A percentile compares a stretch with the other conserved stretches of the same genome.
Conservation (phyloP, 2,797 vertebrate genomes). For the Masticophis lateralis region DNA sequence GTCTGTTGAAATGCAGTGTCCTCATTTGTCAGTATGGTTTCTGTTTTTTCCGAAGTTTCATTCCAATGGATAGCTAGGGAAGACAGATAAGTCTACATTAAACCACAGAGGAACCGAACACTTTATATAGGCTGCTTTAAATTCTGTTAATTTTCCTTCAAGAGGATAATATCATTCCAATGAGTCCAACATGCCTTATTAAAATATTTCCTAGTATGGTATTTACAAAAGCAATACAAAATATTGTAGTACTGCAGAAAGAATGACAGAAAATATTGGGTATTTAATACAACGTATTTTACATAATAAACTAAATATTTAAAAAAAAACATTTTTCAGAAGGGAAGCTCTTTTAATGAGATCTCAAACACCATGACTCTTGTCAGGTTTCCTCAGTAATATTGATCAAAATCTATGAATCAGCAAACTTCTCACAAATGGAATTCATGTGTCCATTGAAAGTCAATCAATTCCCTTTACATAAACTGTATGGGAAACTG, state of each 20-base stretch:
- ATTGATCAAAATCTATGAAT: conserved; percentile 1
- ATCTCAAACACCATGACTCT: background rate
- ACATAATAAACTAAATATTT: conserved; percentile 16
- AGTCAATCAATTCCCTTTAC: conserved; percentile 46
- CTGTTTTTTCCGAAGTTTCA: conserved; percentile 68
- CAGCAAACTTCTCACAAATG: conserved; percentile 4
- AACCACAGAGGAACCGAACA: conserved; percentile 30
- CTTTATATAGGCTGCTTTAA: conserved; percentile 32
- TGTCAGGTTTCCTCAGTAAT: background rate
- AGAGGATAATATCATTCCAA: conserved; percentile 39
- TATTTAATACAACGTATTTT: conserved; percentile 23
- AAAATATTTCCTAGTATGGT: conserved; percentile 27
- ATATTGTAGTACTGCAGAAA: background rate
- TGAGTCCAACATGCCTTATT: background rate
- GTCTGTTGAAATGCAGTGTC: conserved; percentile 67
- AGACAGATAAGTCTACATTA: conserved; percentile 57
- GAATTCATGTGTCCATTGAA: conserved; percentile 1
- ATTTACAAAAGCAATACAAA: background rate
- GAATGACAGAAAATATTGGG: background rate
- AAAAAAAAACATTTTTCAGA: conserved; percentile 21
- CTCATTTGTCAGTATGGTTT: conserved; percentile 63
- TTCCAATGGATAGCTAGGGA: conserved; percentile 72
- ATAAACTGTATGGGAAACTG: no score
- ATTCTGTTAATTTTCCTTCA: conserved; percentile 14
- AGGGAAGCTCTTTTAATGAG: background rate